Base-by-base conservation (phyloP, 2,113 vertebrate genomes). In the Hippopotamus amphibius region DNA sequence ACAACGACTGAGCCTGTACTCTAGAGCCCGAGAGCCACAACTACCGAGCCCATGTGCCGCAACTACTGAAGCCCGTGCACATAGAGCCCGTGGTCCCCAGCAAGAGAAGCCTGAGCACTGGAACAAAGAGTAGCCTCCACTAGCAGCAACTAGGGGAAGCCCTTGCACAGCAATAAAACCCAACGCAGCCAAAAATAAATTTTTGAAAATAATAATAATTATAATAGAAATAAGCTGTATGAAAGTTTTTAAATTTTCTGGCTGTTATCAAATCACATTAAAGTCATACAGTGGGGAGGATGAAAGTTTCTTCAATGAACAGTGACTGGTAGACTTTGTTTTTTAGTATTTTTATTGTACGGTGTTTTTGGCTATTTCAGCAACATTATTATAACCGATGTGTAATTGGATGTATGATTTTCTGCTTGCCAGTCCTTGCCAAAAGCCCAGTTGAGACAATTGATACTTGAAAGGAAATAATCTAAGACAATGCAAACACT, bases 221-320 rank as follows among this genome's bases (percentile, higher is more conserved):
- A 57, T 17, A 61, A 84, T 50, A 46, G 82, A 92, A 33, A 77
- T 37, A 89, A 19, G 12, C 77, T 69, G 15, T 69, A 26, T 68
- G 11, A 50, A 95, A 69, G 6, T 0, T 91, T 96, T 79, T 86
- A 46, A 3, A n/a, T 90, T 65, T 95, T 90, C 90, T 12, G 28
- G 65, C 53, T 74, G 33, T n/a, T 90, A 55, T 68, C 72, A 84
- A 93, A 86, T 17, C 66, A n/a, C 59, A 87, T 50, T 63, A 46
- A 82, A 76, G 43, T 80, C 57, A 66, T 12, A n/a, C 12, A 74
- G 61, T 24, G 0, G 17, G 69, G n/a, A 88, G 77, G 76, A 71
- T 63, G 37, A 77, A 80, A 30, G 61, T 63, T 53, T 84, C n/a
- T 55, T 71, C n/a, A 57, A 24, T 43, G 65, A 93, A 59, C 57